A percentile compares a stretch with the other conserved stretches of the same genome.
Evolutionary conservation across 2,797 vertebrate genomes (phyloP).

Genomic region (Cottoperca gobio): DNA sequence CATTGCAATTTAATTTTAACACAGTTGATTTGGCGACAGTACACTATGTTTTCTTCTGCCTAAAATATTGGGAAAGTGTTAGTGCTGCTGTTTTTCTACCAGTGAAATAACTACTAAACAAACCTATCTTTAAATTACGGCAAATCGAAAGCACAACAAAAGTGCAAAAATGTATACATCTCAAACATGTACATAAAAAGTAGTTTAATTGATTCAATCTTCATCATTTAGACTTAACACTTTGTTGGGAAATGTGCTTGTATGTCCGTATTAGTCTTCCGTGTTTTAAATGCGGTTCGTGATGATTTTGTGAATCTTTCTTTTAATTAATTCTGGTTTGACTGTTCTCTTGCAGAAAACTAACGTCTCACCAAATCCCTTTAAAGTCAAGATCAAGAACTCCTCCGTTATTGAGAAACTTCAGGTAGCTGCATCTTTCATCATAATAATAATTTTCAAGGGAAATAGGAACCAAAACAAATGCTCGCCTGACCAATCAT

Average conservation of each 20-base stretch:
- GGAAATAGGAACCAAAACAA: not conserved
- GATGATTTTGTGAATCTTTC: not conserved
- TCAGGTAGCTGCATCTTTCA: slow-evolving; percentile 72
- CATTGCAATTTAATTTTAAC: slow-evolving; percentile 16
- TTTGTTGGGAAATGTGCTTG: not conserved
- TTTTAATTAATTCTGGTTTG: not conserved
- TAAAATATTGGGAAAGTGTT: not conserved
- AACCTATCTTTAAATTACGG: not conserved
- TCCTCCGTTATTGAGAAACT: slow-evolving; percentile 82
- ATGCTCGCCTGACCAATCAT: not conserved
- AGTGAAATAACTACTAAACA: not conserved
- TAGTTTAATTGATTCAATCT: not conserved
- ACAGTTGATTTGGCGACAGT: too few species aligned
- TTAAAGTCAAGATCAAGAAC: slow-evolving; percentile 78
- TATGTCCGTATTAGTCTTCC: not conserved
- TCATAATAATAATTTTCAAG: not conserved
- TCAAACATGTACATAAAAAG: not conserved
- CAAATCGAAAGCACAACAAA: not conserved
- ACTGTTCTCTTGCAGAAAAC: slow-evolving; percentile 68
- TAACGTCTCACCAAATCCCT: slow-evolving; percentile 54
- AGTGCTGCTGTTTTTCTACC: not conserved
- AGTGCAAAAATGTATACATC: not conserved
- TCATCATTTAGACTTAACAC: not conserved
- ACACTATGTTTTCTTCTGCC: not conserved
- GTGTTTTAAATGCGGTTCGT: not conserved